Evolutionary conservation across 2,113 vertebrate genomes (phyloP).

Genomic region (Megalops atlanticus): DNA sequence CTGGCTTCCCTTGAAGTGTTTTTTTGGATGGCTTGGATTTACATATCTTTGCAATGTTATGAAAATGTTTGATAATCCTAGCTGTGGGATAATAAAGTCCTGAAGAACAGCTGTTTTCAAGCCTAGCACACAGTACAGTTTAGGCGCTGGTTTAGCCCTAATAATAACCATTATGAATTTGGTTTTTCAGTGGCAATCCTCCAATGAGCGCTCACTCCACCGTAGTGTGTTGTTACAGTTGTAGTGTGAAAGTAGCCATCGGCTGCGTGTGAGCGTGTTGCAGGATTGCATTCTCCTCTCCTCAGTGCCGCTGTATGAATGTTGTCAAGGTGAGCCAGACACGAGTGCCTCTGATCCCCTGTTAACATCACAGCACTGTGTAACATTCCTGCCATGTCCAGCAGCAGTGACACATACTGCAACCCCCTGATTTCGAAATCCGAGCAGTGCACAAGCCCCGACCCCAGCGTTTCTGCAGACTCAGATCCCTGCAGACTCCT

Average conservation of each 20-base stretch:
- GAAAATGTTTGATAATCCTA: background rate
- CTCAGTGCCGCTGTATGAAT: too few species aligned
- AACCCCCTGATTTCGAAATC: background rate
- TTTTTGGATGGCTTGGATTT: background rate
- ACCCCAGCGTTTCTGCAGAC: background rate
- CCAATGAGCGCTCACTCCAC: too few species aligned
- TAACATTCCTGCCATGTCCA: background rate
- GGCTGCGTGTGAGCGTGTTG: too few species aligned
- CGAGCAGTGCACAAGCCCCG: too few species aligned
- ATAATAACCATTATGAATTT: background rate
- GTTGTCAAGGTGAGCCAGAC: too few species aligned
- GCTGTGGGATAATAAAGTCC: background rate
- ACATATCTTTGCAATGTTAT: background rate
- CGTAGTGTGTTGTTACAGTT: too few species aligned
- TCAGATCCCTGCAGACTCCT: background rate
- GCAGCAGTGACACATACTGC: background rate
- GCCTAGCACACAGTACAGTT: background rate
- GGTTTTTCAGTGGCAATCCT: too few species aligned
- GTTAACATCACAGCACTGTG: background rate
- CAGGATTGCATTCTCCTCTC: too few species aligned
- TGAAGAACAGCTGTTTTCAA: background rate
- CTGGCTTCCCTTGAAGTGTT: background rate
- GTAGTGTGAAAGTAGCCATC: too few species aligned
- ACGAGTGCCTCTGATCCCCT: too few species aligned
- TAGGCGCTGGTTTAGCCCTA: background rate